phyloP scores from a whole-genome alignment of 2,888 invertebrate species.

The Cyrtodaria siliqua region DNA sequence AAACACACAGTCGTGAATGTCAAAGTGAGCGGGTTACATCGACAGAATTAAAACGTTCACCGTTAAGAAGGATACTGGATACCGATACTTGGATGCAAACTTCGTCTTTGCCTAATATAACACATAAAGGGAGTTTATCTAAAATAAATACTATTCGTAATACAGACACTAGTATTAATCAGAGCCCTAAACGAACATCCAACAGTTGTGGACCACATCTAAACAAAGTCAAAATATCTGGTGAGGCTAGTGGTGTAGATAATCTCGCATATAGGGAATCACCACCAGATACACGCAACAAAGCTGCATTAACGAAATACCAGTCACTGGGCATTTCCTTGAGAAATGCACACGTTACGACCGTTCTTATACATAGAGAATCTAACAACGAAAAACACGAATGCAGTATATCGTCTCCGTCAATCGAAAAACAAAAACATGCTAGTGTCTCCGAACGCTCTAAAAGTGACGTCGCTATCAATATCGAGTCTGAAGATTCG shows the following conservation, averaged over 20 bases:
- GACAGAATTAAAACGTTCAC: conserved; percentile 44
- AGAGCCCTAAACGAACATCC: conserved; percentile 22
- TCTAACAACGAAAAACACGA: conserved; percentile 53
- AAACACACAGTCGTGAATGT: conserved; percentile 40
- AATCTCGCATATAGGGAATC: conserved; percentile 70
- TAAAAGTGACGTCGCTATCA: not conserved
- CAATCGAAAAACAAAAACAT: not conserved
- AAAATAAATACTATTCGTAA: conserved; percentile 36
- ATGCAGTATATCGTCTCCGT: not conserved
- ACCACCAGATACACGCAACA: conserved; percentile 48
- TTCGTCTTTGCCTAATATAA: conserved; percentile 74
- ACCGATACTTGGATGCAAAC: conserved; percentile 74
- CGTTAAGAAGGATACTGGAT: conserved; percentile 40
- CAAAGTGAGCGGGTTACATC: conserved; percentile 39
- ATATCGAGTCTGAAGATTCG: conserved; percentile 9
- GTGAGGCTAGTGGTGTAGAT: conserved; percentile 62
- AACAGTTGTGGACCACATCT: conserved; percentile 34
- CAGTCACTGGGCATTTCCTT: conserved; percentile 26
- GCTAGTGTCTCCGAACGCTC: not conserved
- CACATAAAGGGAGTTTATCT: conserved; percentile 57
- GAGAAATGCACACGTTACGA: conserved; percentile 48
- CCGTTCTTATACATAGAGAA: conserved; percentile 64
- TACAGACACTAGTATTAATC: conserved; percentile 5
- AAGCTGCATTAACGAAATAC: conserved; percentile 46
- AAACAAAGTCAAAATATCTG: conserved; percentile 24